Percentiles rank a stretch among this genome's conserved stretches.
Evolutionary conservation across 2,797 vertebrate genomes (phyloP).

Genomic region (Pangasius larnaudii): DNA sequence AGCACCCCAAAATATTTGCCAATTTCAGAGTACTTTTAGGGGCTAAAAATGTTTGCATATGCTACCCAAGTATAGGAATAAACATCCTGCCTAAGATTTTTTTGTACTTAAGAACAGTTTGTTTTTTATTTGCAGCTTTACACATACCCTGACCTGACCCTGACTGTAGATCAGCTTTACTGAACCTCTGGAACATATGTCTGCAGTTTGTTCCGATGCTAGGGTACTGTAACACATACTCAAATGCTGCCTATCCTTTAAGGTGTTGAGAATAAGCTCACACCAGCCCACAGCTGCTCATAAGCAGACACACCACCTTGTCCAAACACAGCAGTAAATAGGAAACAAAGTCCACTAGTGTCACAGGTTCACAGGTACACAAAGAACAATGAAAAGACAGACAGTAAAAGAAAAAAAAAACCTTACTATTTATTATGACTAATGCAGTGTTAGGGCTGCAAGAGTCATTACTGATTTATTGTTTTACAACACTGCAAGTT

Average conservation of each 20-base stretch:
- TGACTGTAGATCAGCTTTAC: not conserved
- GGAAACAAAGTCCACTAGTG: slow-evolving; percentile 43
- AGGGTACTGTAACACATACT: not conserved
- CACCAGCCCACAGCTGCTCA: not conserved
- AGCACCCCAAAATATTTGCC: not conserved
- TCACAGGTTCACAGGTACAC: slow-evolving; percentile 4
- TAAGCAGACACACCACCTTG: slow-evolving; percentile 42
- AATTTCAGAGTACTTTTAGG: not conserved
- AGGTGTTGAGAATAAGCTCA: not conserved
- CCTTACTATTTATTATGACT: slow-evolving; percentile 15
- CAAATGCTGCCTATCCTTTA: not conserved
- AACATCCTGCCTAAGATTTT: not conserved
- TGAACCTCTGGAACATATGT: not conserved
- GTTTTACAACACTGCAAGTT: not conserved
- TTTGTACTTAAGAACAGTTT: not conserved
- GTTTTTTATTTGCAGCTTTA: not conserved
- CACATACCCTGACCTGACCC: too few relatives aligned
- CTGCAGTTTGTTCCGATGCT: too few relatives aligned
- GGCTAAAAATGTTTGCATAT: not conserved
- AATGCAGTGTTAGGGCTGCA: slow-evolving; percentile 15
- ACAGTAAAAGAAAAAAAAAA: slow-evolving; percentile 1
- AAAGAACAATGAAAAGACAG: slow-evolving; percentile 27
- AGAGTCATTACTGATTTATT: slow-evolving; percentile 18
- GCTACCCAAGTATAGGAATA: not conserved
- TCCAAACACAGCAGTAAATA: slow-evolving; percentile 38